Evolutionary conservation across 2,113 vertebrate genomes (phyloP), one percentile per base, ranked within the genome.

Genomic region (Corydoras sp.): DNA sequence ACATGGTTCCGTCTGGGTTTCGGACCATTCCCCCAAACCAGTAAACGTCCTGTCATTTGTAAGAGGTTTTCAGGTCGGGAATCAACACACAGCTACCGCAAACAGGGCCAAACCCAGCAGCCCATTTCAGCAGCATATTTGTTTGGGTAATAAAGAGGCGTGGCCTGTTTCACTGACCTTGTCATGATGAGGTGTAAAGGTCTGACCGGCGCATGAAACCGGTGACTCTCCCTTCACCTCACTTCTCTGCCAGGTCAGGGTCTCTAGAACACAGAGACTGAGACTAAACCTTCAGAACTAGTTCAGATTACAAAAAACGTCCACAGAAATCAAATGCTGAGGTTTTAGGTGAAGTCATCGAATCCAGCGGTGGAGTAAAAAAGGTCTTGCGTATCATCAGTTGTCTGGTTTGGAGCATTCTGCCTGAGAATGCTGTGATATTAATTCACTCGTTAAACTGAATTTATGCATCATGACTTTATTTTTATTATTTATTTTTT

Each of bases 221-320:
- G 85, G 85, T 50, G 75, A 80, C 48, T 90, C 87, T 79, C 88
- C 88, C 76, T 86, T 91, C 30, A 89, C 79, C 58, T 90, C 88
- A 78, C 74, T 83, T 59, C 82, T 81, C 71, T 91, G 85, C 82
- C 79, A 83, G 4, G 73, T 50, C 75, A 92, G 80, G 51, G 70
- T 84, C 32, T 85, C 89, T 91, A 63, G 3, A 11, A 13, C 51
- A 53, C 51, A 53, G 10, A 50, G 10, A 10, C 49, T 13, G 10
- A 3, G 6, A 35, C 32, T 35, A 35, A 35, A 6, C 3, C 3
- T 35, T 6, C 32, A 35, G 6, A 35, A 35, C 32, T 35, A 35
- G 32, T 6, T 35, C 32, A 3, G 32, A 35, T 35, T 35, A 3
- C 32, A 35, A n/a, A n/a, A n/a, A n/a, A n/a, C n/a, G 32, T 35